Evolutionary conservation across 2,113 vertebrate species (phyloP).

Genomic region (Pongo pygmaeus): DNA sequence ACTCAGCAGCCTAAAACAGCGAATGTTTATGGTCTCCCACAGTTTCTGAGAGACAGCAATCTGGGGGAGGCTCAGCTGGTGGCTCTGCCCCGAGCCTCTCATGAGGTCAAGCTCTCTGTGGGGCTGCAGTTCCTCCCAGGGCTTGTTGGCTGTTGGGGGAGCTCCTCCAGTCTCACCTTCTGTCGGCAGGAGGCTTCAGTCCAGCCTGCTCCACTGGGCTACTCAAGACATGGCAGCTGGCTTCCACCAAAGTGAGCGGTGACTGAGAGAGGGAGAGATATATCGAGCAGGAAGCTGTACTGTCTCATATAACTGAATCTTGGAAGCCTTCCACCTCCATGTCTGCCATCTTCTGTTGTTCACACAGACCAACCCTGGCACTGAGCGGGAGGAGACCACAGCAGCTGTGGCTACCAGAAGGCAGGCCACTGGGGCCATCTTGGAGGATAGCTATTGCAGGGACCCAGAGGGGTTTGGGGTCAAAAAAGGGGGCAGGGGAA

Average conservation of each 20-base stretch:
- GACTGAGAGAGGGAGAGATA: neutral
- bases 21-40: neutral
- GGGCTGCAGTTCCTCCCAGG: neutral
- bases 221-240: neutral
- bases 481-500: neutral
- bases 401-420: neutral
- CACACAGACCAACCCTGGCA: neutral
- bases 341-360: neutral
- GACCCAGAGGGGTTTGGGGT: neutral
- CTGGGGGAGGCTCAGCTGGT: neutral
- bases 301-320: neutral
- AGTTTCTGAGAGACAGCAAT: neutral
- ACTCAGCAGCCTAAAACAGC: neutral
- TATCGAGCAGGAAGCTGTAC: neutral
- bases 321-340: neutral
- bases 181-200: neutral
- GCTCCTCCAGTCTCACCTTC: neutral
- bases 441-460: neutral
- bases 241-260: neutral
- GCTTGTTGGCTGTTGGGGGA: neutral
- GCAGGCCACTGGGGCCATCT: no score
- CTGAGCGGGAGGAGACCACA: neutral
- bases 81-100: neutral
- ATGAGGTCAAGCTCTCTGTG: neutral
- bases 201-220: no score